These are phyloP conservation scores for Eupithecia abbreviata DNA, from an alignment of 2,888 invertebrate species.

Conservation along the genomic window DNA sequence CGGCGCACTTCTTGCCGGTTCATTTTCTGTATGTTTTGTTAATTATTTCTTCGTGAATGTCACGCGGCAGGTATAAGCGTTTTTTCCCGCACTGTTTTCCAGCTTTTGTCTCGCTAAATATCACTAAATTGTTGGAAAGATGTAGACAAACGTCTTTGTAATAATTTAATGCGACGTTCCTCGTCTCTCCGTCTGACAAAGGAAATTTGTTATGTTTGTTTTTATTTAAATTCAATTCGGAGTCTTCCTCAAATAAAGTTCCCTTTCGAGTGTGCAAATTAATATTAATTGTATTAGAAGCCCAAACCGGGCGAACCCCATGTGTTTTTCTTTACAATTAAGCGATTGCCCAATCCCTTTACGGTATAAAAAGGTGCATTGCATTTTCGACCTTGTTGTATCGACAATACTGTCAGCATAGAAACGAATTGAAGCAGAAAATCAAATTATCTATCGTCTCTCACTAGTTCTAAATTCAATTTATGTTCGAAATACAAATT, in stretches of 20 bases:
- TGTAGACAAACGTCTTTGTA: conserved; percentile 54
- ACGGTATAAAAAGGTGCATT: conserved; percentile 46
- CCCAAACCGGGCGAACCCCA: conserved; percentile 70
- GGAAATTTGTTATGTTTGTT: conserved; percentile 36
- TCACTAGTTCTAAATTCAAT: conserved; percentile 73
- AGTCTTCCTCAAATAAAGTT: conserved; percentile 42
- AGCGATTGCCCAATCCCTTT: conserved; percentile 62
- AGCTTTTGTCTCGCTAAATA: conserved; percentile 58
- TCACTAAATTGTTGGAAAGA: conserved; percentile 55
- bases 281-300: conserved; percentile 81
- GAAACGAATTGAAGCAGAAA: conserved; percentile 52
- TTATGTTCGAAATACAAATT: conserved; percentile 74
- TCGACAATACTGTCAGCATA: conserved; percentile 51
- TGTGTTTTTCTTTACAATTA: conserved; percentile 82
- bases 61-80: conserved; percentile 50
- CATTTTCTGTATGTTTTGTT: conserved; percentile 80
- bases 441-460: conserved; percentile 61
- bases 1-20: conserved; percentile 71
- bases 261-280: conserved; percentile 64
- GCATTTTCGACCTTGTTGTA: conserved; percentile 52
- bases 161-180: conserved; percentile 53
- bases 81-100: conserved; percentile 47
- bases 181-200: conserved; percentile 42
- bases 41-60: conserved; percentile 75
- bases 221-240: conserved; percentile 42